Evolutionary conservation across 1,140 invertebrate species (phyloP), one percentile per base, ranked within the genome.

Genomic region (Macrosteles quadrilineatus): DNA sequence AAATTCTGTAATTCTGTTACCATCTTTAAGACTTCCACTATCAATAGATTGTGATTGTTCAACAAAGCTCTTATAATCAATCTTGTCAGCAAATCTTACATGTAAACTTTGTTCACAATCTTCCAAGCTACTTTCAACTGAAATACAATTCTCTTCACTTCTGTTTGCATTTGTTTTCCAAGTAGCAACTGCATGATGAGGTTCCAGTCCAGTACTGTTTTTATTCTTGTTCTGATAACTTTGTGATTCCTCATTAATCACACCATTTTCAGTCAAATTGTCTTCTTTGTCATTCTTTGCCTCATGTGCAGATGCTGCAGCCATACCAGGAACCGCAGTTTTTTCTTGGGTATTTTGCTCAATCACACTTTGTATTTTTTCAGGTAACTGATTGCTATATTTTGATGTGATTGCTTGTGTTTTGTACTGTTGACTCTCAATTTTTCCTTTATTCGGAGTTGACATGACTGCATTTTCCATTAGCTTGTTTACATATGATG

Each of bases 401-500:
- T 6, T 9, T 40, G 6, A 9, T 6, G 36, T 17, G 6, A 17
- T 40, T 40, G 6, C 36, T 40, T 6, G 6, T 40, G 6, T 9
- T 40, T 40, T 17, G 36, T 40, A 9, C 36, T 40, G 6, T 40
- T 6, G 17, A 40, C 36, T n/a, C n/a, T n/a, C n/a, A n/a, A n/a
- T n/a, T n/a, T n/a, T 32, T 63, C 78, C 73, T 83, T 79, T 82
- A 75, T 80, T 78, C 73, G 82, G 81, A 6, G 83, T 83, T 50
- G 80, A 81, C 47, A 81, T 81, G 68, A 78, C 53, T 72, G 77
- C 77, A 77, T 80, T 80, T 71, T 70, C 82, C 75, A 88, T 76
- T 72, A 88, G 85, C 30, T 82, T 82, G 65, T 81, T 77, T 55
- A 88, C 84, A 36, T 87, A 84, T 67, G 87, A 89, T 67, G 87